Evolutionary conservation across 2,888 invertebrate species (phyloP).

Genomic region (Lamproptera curius): DNA sequence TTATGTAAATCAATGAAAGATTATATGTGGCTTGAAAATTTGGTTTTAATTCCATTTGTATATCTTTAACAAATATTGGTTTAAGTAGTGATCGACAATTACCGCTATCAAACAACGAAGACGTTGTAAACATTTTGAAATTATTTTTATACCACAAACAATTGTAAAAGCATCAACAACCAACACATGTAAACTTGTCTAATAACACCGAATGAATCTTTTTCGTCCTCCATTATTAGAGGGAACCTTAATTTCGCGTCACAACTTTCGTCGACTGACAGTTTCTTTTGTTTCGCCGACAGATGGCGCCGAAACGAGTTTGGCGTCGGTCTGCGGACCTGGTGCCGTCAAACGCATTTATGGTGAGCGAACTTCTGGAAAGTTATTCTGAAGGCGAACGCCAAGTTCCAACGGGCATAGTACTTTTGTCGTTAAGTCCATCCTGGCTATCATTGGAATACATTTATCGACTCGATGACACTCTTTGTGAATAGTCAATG

Average conservation of each 20-base stretch:
- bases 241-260: neutral
- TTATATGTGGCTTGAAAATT: no score
- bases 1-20: no score
- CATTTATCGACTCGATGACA: neutral
- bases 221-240: neutral
- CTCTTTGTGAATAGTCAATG: neutral
- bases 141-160: no score
- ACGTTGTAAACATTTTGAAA: no score
- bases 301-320: slow-evolving; percentile 56
- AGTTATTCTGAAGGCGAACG: neutral
- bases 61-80: no score
- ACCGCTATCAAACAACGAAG: no score
- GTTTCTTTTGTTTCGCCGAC: slow-evolving; percentile 33
- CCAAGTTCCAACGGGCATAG: neutral
- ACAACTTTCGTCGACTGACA: neutral
- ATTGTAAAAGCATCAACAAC: no score
- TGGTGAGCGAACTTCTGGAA: slow-evolving; percentile 42
- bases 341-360: slow-evolving; percentile 52
- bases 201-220: neutral
- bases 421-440: neutral
- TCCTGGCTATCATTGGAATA: neutral
- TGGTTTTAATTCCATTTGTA: no score
- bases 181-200: no score
- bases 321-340: slow-evolving; percentile 44
- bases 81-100: no score